Base-by-base conservation (phyloP, 2,888 invertebrate genomes). In the Eilema sororculum region DNA sequence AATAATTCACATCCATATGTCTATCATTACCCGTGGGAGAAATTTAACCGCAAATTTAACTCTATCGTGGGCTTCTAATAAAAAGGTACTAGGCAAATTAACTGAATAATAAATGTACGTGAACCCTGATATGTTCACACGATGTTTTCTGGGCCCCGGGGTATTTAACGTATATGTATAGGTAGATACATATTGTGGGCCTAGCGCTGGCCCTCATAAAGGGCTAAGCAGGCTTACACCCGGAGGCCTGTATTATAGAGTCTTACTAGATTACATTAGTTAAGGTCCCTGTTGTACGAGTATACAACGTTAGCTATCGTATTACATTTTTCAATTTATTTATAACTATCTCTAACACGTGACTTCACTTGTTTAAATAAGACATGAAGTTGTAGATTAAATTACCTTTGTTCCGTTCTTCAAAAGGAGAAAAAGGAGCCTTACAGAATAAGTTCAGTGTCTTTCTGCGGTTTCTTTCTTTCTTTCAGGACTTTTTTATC, bases 81-180 rank as follows among this genome's bases (percentile, higher is more conserved):
- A 81, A 81, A 81, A 81, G 74, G 75, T 74, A 81, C 79, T 81
- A 80, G 73, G 79, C 74, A 81, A 81, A 81, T 79, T 81, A 79
- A 78, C 81, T 81, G 69, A 83, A 81, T 81, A 78, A 79, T 81
- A 81, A 73, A 81, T 83, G 81, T 77, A 61, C 71, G 74, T 67
- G 79, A 72, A 73, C 74, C 79, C 72, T 81, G 81, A 81, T 77
- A 81, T 81, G 76, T 81, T 81, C 77, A 77, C 69, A 78, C 75
- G 81, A 80, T 77, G 72, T 77, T 74, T 58, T 52, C 65, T 67
- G 56, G 67, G 61, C 73, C 77, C 81, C 64, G 66, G 73, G 81
- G 74, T 68, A 71, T 75, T 81, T 81, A 75, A 72, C 74, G 73
- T 81, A 78, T 78, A 78, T 78, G 73, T 71, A 63, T 65, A 69